Evolutionary conservation across 2,888 invertebrate genomes (phyloP), one percentile per base, ranked within the genome.

Genomic region (Thymelicus acteon): DNA sequence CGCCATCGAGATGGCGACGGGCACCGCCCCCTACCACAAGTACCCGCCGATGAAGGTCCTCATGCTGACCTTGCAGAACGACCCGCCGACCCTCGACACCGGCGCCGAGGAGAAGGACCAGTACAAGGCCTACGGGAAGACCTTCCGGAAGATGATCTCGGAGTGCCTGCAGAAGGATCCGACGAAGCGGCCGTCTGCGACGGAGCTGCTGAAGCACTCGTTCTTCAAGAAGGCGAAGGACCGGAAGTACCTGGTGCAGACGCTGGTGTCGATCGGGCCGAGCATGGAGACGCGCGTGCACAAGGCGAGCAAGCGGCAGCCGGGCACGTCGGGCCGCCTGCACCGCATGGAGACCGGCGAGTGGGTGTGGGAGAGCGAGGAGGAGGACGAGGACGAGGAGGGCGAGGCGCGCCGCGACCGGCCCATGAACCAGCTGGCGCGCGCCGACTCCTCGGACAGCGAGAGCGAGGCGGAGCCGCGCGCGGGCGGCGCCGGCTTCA

Each of bases 41-140:
- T 99, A 98, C 89, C 99, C 99, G 52, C 99, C 99, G 4, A 99
- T 99, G 99, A 99, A 99, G 93, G 98, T 99, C 72, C 95, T 99
- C 73, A 99, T 99, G 99, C 94, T 99, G 78, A 99, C 99, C 0
- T 94, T 99, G 72, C 99, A 99, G 94, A 99, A 99, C 86, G 99
- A 99, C 84, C 99, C 99, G 39, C 99, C 99, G 6, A 97, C 97
- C 12, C 94, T 99, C 76, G 99, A 99, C 86, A 98, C 99, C 12
- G 97, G 97, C 70, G 98, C 99, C 7, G 99, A 99, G 81, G 98
- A 99, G 81, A 99, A 98, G 87, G 99, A 99, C 88, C 99, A 99
- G 92, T 99, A 99, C 90, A 99, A 99, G 94, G 97, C 97, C 12
- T 99, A 99, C 88, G 99, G 99, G 64, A 99, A 99, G 93, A 98